A percentile compares a stretch with the other conserved stretches of the same genome.
phyloP scores from a whole-genome alignment of 2,113 vertebrate species.

The Oryzias celebensis region DNA sequence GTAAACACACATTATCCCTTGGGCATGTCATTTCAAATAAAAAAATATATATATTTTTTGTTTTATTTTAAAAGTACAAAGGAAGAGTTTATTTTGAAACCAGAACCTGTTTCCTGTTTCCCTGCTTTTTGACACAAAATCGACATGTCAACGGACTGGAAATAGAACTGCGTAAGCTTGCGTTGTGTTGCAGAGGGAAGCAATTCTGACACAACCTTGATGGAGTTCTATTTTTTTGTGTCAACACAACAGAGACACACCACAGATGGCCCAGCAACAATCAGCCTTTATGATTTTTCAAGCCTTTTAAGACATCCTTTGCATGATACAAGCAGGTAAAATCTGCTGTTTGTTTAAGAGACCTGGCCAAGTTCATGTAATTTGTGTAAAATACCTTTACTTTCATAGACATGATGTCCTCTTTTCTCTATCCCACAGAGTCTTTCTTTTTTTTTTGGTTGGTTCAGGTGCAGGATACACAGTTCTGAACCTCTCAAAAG shows the following conservation, averaged over 20 bases:
- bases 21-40: too few relatives aligned
- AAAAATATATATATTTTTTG: too few relatives aligned
- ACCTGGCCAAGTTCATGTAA: conserved; percentile 57
- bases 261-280: too few relatives aligned
- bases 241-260: too few relatives aligned
- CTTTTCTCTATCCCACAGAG: conserved; percentile 32
- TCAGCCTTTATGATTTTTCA: conserved; percentile 6
- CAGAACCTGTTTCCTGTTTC: background rate
- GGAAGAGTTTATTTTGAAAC: too few relatives aligned
- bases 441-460: conserved; percentile 61
- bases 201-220: too few relatives aligned
- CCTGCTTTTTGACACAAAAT: background rate
- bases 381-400: conserved; percentile 43
- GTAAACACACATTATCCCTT: too few relatives aligned
- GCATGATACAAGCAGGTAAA: conserved; percentile 33
- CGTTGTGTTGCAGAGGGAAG: too few relatives aligned
- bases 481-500: conserved; percentile 44
- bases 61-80: too few relatives aligned
- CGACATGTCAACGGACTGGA: too few relatives aligned
- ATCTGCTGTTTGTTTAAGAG: conserved; percentile 34
- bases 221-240: too few relatives aligned
- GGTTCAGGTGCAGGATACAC: conserved; percentile 39
- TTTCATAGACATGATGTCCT: conserved; percentile 29
- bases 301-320: conserved; percentile 11
- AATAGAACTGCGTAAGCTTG: too few relatives aligned